Conservation (phyloP, 2,113 vertebrate genomes). For the Laticauda colubrina region DNA sequence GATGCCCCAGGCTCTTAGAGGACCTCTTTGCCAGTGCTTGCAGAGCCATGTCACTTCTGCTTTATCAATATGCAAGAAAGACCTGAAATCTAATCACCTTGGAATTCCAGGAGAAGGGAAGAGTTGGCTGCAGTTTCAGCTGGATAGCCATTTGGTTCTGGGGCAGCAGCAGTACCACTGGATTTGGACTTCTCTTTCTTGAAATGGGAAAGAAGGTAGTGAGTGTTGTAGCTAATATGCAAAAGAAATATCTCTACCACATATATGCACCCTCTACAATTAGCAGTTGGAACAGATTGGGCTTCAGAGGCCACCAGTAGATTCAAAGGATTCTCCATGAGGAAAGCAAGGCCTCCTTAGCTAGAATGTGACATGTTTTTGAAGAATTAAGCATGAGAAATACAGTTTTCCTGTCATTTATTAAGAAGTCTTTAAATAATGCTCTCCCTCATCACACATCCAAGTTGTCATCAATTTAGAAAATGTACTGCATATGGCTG, state of each 20-base stretch:
- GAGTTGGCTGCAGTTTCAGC: slow-evolving; percentile 83
- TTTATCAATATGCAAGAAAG: background rate
- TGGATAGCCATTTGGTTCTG: slow-evolving; percentile 81
- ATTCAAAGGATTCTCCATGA: background rate
- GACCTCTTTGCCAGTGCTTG: background rate
- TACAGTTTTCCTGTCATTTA: background rate
- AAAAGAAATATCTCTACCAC: background rate
- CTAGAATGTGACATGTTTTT: background rate
- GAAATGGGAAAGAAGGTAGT: slow-evolving; percentile 30
- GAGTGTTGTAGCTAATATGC: background rate
- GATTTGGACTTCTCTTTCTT: slow-evolving; percentile 92
- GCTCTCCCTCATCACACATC: background rate
- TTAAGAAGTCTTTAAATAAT: background rate
- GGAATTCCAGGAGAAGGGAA: slow-evolving; percentile 90
- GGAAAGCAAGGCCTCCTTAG: background rate
- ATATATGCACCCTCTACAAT: background rate
- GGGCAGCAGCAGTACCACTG: slow-evolving; percentile 66
- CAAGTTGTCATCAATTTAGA: background rate
- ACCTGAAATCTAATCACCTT: slow-evolving; percentile 73
- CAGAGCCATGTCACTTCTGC: background rate
- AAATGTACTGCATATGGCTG: background rate
- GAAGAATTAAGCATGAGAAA: background rate
- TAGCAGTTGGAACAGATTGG: background rate
- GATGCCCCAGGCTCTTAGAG: background rate
- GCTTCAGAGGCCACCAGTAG: background rate